Conservation (phyloP, 2,797 vertebrate genomes). For the Gadopsis bispinosus region DNA sequence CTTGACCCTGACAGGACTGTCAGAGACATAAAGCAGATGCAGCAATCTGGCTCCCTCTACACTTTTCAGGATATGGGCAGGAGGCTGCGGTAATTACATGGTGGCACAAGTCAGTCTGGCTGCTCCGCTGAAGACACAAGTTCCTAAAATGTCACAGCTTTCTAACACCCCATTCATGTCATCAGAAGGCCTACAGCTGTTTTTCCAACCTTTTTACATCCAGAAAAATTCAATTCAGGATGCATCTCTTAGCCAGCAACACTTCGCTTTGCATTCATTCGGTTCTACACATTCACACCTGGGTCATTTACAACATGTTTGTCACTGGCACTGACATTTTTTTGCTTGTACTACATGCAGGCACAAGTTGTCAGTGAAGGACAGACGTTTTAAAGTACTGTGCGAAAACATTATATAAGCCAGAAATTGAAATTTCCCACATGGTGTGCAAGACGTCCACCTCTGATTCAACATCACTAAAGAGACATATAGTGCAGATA, state of each 20-base stretch:
- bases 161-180: conserved; percentile 44
- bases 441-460: background rate
- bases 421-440: background rate
- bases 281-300: conserved; percentile 41
- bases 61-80: conserved; percentile 14
- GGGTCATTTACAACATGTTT: conserved; percentile 34
- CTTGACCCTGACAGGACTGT: conserved; percentile 19
- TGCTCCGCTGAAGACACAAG: conserved; percentile 24
- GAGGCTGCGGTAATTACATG: conserved; percentile 3
- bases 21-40: conserved; percentile 40
- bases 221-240: conserved; percentile 48
- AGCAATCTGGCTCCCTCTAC: conserved; percentile 24
- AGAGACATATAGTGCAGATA: conserved; percentile 36
- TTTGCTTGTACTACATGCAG: background rate
- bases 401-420: background rate
- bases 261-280: conserved; percentile 45
- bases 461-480: conserved; percentile 28
- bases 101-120: conserved; percentile 40
- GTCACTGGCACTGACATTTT: background rate
- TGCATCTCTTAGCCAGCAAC: conserved; percentile 48
- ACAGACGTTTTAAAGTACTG: background rate
- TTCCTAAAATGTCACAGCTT: conserved; percentile 55
- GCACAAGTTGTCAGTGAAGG: background rate
- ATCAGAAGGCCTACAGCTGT: conserved; percentile 28
- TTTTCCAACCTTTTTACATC: conserved; percentile 47